Percentiles rank a stretch among this genome's conserved stretches.
These are phyloP conservation scores for Spilosoma lubricipeda DNA, from an alignment of 2,888 invertebrate genomes.

Conservation along the genomic window DNA sequence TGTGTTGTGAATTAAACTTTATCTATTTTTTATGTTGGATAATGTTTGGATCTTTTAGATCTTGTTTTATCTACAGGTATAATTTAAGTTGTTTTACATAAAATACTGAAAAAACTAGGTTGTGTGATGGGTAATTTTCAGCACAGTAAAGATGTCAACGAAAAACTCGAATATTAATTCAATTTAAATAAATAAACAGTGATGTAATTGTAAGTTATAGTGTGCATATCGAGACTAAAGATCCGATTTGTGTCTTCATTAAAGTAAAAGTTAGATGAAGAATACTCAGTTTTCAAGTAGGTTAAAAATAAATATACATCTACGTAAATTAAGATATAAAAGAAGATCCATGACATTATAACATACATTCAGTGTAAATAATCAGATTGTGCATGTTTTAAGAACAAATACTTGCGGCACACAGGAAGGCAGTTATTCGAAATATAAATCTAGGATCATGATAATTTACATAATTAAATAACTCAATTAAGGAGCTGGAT, in stretches of 20 bases:
- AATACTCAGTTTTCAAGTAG: too few relatives aligned
- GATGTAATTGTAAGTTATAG: neutral
- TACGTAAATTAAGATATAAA: neutral
- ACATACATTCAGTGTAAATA: neutral
- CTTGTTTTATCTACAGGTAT: neutral
- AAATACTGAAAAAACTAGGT: neutral
- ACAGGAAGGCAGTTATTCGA: neutral
- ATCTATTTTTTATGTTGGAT: constrained; percentile 1
- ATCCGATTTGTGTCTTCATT: neutral
- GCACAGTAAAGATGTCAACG: neutral
- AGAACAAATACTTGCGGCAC: neutral
- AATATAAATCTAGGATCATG: neutral
- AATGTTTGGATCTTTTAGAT: neutral
- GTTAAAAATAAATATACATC: too few relatives aligned
- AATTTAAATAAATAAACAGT: neutral
- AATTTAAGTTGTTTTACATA: neutral
- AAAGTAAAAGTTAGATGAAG: too few relatives aligned
- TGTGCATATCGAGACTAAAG: neutral
- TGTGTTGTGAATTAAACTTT: neutral
- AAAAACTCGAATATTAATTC: neutral
- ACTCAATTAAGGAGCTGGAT: too few relatives aligned
- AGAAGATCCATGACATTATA: neutral
- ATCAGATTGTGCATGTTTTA: neutral
- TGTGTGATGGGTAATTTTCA: neutral
- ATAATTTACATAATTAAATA: neutral